Evolutionary conservation across 2,888 invertebrate genomes (phyloP), one percentile per base, ranked within the genome.

Genomic region (Dolomedes plantarius): DNA sequence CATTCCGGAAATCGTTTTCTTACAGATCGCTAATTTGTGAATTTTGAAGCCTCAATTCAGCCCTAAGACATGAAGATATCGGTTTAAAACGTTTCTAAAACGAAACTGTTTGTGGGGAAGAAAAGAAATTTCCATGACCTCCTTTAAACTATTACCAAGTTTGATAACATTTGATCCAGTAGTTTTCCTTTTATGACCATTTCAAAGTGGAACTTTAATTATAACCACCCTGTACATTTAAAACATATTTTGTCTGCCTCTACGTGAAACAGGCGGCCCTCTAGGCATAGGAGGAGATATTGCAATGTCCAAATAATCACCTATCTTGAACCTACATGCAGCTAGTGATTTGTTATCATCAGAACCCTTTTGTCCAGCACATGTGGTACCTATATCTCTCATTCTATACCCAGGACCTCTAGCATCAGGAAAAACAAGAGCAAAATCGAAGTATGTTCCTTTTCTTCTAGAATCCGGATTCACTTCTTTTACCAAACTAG

Each of bases 401-500:
- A 97, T 95, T 77, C 96, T 93, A 90, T 96, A 97, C 23, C 95
- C 94, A 7, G 95, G 94, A 23, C 94, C 94, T 86, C 95, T 93
- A 90, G 92, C 93, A 90, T 92, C 92, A 2, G 92, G 92, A 87
- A 90, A 92, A 3, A 92, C 92, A n/a, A 98, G 93, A 0, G 97
- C 96, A 92, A 99, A 99, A 91, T 97, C 98, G 91, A 99, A 99
- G 90, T 96, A 97, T 3, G 99, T 99, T 65, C 99, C 99, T 91
- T 97, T 97, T 76, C 96, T 95, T 72, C 98, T 93, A 0, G 99
- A 97, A 91, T 99, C 99, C 5, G 97, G 97, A 91, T 99, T 99
- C 0, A 99, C 98, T 93, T 99, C 98, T 91, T 98, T 98, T 0
- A 99, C 98, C 9, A 99, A 93, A 16, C 96, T 95, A 0, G 98